Conservation (phyloP, 1,140 invertebrate genomes). For the Drosophila eugracilis region DNA sequence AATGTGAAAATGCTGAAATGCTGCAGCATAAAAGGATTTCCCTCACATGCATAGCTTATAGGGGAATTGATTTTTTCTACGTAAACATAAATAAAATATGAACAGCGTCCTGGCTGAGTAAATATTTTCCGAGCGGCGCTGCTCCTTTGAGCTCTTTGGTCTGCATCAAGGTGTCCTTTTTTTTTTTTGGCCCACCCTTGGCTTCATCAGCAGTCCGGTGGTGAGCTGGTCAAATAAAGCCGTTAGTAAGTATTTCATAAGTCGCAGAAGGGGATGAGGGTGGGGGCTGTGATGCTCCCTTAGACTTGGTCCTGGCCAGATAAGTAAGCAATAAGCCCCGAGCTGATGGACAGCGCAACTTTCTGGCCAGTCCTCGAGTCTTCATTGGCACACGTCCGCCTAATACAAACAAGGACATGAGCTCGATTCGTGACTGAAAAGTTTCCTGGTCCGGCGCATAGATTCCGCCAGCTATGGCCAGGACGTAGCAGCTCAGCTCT, state of each 20-base stretch:
- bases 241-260: constrained; percentile 82
- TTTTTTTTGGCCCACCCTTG: neutral
- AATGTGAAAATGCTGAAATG: constrained; percentile 46
- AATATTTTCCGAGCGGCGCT: constrained; percentile 65
- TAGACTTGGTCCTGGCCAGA: constrained; percentile 17
- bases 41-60: constrained; percentile 43
- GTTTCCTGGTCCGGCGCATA: constrained; percentile 57
- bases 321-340: constrained; percentile 76
- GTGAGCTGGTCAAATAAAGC: constrained; percentile 78
- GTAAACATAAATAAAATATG: constrained; percentile 84
- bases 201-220: constrained; percentile 72
- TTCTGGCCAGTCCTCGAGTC: constrained; percentile 46
- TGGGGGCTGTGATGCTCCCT: neutral
- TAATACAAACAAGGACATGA: constrained; percentile 84
- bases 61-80: constrained; percentile 77
- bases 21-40: constrained; percentile 75
- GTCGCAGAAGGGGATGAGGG: constrained; percentile 37
- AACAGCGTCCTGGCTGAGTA: constrained; percentile 58
- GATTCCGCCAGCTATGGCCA: constrained; percentile 24
- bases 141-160: constrained; percentile 16
- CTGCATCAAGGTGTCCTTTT: constrained; percentile 25
- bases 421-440: constrained; percentile 77
- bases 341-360: constrained; percentile 75
- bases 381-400: constrained; percentile 80
- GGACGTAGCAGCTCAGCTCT: too few relatives aligned